These are phyloP conservation scores for Seriola aureovittata DNA, from an alignment of 2,113 vertebrate species.

Conservation along the genomic window DNA sequence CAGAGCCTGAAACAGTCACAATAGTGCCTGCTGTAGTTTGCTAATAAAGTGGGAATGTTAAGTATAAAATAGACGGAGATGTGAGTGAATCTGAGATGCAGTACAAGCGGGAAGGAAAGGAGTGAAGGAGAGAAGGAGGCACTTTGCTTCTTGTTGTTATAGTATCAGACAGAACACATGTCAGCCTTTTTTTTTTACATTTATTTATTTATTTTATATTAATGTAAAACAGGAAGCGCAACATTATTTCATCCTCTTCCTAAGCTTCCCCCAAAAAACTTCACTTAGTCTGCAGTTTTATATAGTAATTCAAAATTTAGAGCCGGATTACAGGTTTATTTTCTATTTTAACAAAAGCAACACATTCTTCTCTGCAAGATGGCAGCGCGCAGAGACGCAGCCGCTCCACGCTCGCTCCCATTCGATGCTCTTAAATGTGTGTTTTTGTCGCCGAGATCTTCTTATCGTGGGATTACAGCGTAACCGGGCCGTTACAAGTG, in stretches of 20 bases:
- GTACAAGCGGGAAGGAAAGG: conserved; percentile 1
- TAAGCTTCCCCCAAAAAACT: background rate
- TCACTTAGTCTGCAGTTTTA: too few species aligned
- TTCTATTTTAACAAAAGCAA: too few species aligned
- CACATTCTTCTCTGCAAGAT: too few species aligned
- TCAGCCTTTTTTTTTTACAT: background rate
- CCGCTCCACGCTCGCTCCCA: too few species aligned
- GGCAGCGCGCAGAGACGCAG: too few species aligned
- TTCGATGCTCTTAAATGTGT: too few species aligned
- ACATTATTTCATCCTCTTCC: background rate
- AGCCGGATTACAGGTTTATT: too few species aligned
- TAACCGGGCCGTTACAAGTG: too few species aligned
- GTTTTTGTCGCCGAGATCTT: too few species aligned
- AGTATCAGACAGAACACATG: conserved; percentile 30
- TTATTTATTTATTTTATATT: too few species aligned
- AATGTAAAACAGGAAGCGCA: background rate
- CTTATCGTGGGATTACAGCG: too few species aligned
- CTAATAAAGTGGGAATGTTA: conserved; percentile 41
- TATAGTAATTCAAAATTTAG: too few species aligned
- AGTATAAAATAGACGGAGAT: conserved; percentile 15
- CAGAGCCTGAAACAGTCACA: conserved; percentile 16
- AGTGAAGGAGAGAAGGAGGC: background rate
- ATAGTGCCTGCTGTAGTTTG: conserved; percentile 9
- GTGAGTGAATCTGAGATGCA: conserved; percentile 25
- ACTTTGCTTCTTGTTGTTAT: conserved; percentile 36